A percentile compares a stretch with the other conserved stretches of the same genome.
Evolutionary conservation across 2,797 vertebrate species (phyloP).

Genomic region (Cossypha caffra): DNA sequence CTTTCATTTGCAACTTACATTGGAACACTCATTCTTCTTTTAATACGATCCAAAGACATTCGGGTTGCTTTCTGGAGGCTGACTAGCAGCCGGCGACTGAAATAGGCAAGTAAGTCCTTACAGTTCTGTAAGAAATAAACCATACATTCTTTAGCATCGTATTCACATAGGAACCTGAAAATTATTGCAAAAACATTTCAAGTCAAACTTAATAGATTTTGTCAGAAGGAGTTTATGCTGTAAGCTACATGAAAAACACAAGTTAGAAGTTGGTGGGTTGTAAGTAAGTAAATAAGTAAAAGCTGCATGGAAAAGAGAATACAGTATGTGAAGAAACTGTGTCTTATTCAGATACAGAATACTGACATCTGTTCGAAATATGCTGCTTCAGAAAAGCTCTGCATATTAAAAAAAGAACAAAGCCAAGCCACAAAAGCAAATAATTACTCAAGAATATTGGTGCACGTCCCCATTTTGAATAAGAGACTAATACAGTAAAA

Average conservation of each 20-base stretch:
- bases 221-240: neutral
- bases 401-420: neutral
- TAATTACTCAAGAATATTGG: neutral
- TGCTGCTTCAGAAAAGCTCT: neutral
- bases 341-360: neutral
- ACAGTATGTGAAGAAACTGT: neutral
- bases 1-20: conserved; percentile 70
- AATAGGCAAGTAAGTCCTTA: conserved; percentile 78
- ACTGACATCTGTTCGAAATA: neutral
- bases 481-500: neutral
- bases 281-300: neutral
- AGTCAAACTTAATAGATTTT: neutral
- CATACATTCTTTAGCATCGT: accelerated
- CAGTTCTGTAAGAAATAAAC: conserved; percentile 76
- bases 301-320: neutral
- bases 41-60: conserved; percentile 81
- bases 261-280: neutral
- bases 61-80: conserved; percentile 81
- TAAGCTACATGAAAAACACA: neutral
- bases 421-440: neutral
- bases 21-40: conserved; percentile 77
- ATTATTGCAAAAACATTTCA: neutral
- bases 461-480: neutral
- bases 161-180: neutral
- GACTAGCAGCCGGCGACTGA: conserved; percentile 78